phyloP scores from a whole-genome alignment of 2,113 vertebrate species.

The Dolichotis patagonum region DNA sequence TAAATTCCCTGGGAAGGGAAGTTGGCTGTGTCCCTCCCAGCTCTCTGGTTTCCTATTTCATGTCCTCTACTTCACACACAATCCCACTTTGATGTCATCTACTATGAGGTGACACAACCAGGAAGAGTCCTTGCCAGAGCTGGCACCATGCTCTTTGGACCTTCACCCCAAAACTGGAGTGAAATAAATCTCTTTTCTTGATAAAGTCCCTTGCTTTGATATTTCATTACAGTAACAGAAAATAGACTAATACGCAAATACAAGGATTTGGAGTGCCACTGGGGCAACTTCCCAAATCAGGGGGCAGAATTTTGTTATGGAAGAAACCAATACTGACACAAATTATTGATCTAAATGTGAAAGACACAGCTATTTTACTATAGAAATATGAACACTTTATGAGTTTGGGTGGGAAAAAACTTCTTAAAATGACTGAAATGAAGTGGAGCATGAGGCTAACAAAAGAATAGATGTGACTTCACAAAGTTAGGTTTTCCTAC shows the following conservation, averaged over 20 bases:
- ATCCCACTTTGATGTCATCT: neutral
- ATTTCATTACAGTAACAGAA: neutral
- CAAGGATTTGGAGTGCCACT: neutral
- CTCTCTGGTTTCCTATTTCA: neutral
- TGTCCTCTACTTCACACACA: neutral
- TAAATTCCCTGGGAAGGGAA: neutral
- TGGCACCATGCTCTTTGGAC: neutral
- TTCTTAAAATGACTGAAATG: conserved; percentile 35
- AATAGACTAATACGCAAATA: neutral
- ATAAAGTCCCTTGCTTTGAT: neutral
- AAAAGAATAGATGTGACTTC: neutral
- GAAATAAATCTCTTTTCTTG: neutral
- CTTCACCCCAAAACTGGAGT: neutral
- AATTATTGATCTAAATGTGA: neutral
- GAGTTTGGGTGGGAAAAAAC: neutral
- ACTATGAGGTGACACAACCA: neutral
- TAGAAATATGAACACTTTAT: neutral
- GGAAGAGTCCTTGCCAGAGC: neutral
- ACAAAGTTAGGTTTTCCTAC: neutral
- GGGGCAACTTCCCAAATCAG: neutral
- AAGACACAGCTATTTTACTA: neutral
- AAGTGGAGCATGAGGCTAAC: neutral
- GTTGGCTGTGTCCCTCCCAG: neutral
- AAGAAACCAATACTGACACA: neutral
- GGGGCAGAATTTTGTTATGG: neutral